phyloP scores from a whole-genome alignment of 2,113 vertebrate genomes.

The Cathartes aura region DNA sequence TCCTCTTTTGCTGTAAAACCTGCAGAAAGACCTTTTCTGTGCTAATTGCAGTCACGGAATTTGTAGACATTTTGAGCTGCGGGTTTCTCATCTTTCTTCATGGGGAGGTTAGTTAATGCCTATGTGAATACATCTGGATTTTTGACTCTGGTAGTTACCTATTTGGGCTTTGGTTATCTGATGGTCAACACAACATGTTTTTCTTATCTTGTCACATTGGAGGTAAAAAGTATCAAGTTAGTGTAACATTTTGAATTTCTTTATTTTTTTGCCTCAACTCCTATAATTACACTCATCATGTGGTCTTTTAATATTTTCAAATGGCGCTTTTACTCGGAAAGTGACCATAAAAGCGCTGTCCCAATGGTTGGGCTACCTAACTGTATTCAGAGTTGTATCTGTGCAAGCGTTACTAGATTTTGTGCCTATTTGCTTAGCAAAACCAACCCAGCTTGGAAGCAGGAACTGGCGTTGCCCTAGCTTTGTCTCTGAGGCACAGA shows the following conservation, averaged over 20 bases:
- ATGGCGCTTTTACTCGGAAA: not conserved
- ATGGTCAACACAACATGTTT: not conserved
- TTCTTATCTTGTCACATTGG: not conserved
- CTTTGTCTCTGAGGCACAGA: not conserved
- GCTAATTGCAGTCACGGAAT: not conserved
- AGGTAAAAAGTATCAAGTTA: not conserved
- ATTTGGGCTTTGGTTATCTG: not conserved
- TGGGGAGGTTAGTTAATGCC: not conserved
- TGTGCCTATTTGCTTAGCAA: not conserved
- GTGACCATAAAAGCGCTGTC: not conserved
- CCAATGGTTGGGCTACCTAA: not conserved
- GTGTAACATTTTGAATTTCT: not conserved
- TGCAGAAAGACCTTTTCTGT: not conserved
- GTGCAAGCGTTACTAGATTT: not conserved
- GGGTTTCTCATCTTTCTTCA: not conserved
- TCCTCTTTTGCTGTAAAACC: not conserved
- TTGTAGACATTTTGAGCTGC: not conserved
- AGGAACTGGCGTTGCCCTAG: not conserved
- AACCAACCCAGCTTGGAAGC: not conserved
- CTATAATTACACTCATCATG: not conserved
- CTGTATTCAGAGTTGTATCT: not conserved
- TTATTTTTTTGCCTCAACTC: not conserved
- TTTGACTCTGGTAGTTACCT: not conserved
- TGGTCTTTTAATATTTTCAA: not conserved
- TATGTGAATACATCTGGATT: not conserved